Base-by-base conservation (phyloP, 53 echinoderm and acorn worm species). In the Zoroaster sp. region DNA sequence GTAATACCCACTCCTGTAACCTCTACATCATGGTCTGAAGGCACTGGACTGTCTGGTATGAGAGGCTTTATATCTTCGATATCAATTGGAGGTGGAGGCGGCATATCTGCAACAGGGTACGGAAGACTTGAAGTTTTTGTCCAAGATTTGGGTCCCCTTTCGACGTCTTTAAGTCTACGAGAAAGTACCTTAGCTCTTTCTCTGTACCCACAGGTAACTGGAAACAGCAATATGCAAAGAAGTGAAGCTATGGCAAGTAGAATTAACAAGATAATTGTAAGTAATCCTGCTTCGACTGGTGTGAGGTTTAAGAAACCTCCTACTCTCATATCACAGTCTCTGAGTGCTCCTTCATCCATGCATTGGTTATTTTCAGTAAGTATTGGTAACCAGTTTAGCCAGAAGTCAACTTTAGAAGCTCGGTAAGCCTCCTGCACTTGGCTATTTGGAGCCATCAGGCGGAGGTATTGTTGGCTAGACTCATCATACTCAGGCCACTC, bases 191-290 rank as follows among this genome's bases (percentile, higher is more conserved):
- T 71, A n/a, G 51, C 69, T 31, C 69, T 69, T 2, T 28, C 66
- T 36, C 70, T n/a, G 85, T 85, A 85, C 8, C 71, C 85, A n/a
- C 69, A 85, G 20, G 49, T n/a, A 3, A 23, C 51, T 35, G 85
- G 35, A 3, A 69, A 0, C 28, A 70, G 35, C n/a, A 51, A n/a
- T 3, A 85, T 21, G 25, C 70, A 70, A 11, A 85, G 7, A 10
- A 85, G 67, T 6, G 70, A 69, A 4, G 70, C 21, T 5, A 71
- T 70, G 12, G 47, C 85, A 1, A 85, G 49, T 18, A n/a, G 49
- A 31, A 69, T 46, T 46, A 85, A 0, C 9, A 35, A 18, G 44
- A 51, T 20, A 17, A 85, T 0, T 5, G 70, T 31, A 18, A 85
- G 3, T 11, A 3, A 17, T 35, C 72, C 70, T 13, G 85, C 85